Conservation (phyloP, 1,140 invertebrate species). For the Chymomyza costata region DNA sequence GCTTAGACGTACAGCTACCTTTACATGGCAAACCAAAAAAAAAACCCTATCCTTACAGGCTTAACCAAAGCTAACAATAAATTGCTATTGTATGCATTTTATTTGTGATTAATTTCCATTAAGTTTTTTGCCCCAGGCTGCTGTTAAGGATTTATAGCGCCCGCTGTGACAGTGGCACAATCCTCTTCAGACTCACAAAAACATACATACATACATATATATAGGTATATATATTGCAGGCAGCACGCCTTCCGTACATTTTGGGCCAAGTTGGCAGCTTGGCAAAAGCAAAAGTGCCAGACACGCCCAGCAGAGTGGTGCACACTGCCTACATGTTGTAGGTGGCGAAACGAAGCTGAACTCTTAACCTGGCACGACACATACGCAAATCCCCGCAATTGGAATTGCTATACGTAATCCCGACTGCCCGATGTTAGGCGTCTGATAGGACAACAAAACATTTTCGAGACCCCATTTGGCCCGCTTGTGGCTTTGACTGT, state of each 20-base stretch:
- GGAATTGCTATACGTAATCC: slow-evolving; percentile 9
- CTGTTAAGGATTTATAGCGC: slow-evolving; percentile 6
- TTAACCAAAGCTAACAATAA: too few species aligned
- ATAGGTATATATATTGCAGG: slow-evolving; percentile 43
- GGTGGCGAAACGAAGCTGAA: slow-evolving; percentile 43
- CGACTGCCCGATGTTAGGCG: slow-evolving; percentile 26
- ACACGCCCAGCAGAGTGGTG: slow-evolving; percentile 27
- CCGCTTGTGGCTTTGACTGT: slow-evolving; percentile 5
- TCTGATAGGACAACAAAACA: too few species aligned
- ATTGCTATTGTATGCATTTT: slow-evolving; percentile 43
- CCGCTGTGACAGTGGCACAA: too few species aligned
- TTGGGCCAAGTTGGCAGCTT: slow-evolving; percentile 16
- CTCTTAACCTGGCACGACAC: slow-evolving; percentile 42
- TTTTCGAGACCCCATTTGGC: slow-evolving; percentile 19
- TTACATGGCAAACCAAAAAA: too few species aligned
- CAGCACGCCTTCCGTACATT: slow-evolving; percentile 54
- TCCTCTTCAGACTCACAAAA: too few species aligned
- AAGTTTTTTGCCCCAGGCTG: slow-evolving; percentile 4
- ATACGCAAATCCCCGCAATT: slow-evolving; percentile 20
- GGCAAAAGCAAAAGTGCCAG: slow-evolving; percentile 41
- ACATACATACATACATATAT: too few species aligned
- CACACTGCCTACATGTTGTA: slow-evolving; percentile 17
- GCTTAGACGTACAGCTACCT: too few species aligned
- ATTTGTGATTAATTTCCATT: slow-evolving; percentile 46
- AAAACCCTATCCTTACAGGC: too few species aligned